Base-by-base conservation (phyloP, 2,888 invertebrate species). In the Lumbricus terrestris region DNA sequence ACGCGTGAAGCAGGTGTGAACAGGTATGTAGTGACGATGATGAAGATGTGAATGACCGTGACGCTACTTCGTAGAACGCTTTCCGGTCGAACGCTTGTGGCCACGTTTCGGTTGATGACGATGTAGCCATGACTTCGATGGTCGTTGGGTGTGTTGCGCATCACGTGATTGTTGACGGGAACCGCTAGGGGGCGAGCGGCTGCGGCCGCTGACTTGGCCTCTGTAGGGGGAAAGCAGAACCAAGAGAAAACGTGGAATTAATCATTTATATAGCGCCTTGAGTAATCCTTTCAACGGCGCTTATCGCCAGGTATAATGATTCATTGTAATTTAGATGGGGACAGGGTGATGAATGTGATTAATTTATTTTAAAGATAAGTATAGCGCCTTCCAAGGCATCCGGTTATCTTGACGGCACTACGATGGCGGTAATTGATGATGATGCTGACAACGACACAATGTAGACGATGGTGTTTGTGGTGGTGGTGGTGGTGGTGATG, bases 121-220 rank as follows among this genome's bases (percentile, higher is more conserved):
- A 85, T 37, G 85, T 85, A 85, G 13, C 85, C 37, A 33, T 85
- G 85, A 15, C 85, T 34, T 6, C 85, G 34, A 37, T 23, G 34
- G 34, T 37, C 85, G 18, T 34, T 85, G 34, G 34, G 35, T 37
- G 85, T 35, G 34, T 37, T 37, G 37, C 85, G 85, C 35, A 85
- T 37, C 85, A 85, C 85, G 85, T 85, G 85, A 35, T 33, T 85
- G 85, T 85, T 85, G 85, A 37, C 85, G 37, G 85, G 35, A 85
- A 85, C 85, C 18, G 85, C 85, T 20, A 85, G 85, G 16, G 85
- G 85, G 37, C 85, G 85, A 0, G 85, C 85, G 3, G 83, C 82
- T 0, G 83, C 85, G 2, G 35, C 85, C 23, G 85, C 85, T 23
- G 85, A 85, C 85, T 85, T 85, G 34, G 37, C 85, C 37, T 85